Evolutionary conservation across 2,113 vertebrate species (phyloP).

Genomic region (Toxostoma redivivum): DNA sequence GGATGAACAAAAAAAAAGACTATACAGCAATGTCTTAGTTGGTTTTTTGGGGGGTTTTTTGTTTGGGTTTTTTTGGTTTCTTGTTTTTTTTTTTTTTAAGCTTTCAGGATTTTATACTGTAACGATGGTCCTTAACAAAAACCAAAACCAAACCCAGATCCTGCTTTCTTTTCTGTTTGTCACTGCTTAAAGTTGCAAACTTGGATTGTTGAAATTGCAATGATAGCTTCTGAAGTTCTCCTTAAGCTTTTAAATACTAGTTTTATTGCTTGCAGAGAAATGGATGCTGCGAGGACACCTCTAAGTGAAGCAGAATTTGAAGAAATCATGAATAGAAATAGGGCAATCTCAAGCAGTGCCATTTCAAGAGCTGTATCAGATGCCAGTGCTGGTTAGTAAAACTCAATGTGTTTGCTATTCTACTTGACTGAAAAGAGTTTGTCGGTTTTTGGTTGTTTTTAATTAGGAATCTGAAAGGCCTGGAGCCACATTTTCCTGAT

Average conservation of each 20-base stretch:
- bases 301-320: constrained; percentile 98
- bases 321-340: constrained; percentile 99
- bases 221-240: neutral
- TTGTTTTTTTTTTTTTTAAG: constrained; percentile 1
- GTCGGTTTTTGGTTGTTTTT: neutral
- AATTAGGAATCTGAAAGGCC: neutral
- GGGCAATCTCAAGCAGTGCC: constrained; percentile 97
- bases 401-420: neutral
- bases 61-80: neutral
- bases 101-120: constrained; percentile 57
- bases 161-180: constrained; percentile 68
- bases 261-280: constrained; percentile 83
- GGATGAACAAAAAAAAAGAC: neutral
- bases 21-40: constrained; percentile 15
- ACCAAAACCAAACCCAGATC: constrained; percentile 13
- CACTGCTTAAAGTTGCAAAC: constrained; percentile 62
- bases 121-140: constrained; percentile 42
- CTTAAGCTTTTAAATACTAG: constrained; percentile 36
- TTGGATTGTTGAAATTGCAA: constrained; percentile 44
- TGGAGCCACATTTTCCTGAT: neutral
- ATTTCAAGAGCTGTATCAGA: constrained; percentile 98
- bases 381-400: constrained; percentile 91
- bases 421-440: neutral
- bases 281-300: constrained; percentile 92
- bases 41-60: neutral